Base-by-base conservation (phyloP, 1,140 invertebrate species). In the Achroia grisella region DNA sequence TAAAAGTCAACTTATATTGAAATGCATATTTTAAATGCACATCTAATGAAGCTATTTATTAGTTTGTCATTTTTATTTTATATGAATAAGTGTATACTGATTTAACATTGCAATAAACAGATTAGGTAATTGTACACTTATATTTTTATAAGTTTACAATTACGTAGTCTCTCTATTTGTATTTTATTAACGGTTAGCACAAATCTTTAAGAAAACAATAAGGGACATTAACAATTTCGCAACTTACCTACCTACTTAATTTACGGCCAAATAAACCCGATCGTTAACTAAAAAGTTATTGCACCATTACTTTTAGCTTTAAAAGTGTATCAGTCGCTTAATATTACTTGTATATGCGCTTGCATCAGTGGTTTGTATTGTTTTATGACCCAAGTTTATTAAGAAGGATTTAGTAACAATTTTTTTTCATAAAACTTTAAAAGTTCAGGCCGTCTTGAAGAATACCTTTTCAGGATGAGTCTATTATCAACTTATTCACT, bases 181-280 rank as follows among this genome's bases (percentile, higher is more conserved):
- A 10, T 14, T 27, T 11, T 12, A 23, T 44, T 64, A 53, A 57
- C 39, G 57, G 45, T 40, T 1, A 11, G 15, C 40, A 48, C 39
- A 48, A 57, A 61, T 48, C 40, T 50, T 32, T 41, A 34, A 13
- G 30, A 40, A 53, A 44, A 58, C 42, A 64, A 53, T 52, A 42
- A 54, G 32, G 14, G 44, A 34, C 30, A 35, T 35, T 51, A 41
- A 14, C 31, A 43, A 47, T 59, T 53, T 57, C 34, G 33, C 17
- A 34, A 34, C 6, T 8, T 34, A 34, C 10, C 32, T 34, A 11
- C 10, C 32, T 23, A 23, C 6, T 33, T 58, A 51, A 66, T 68
- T 71, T 69, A 63, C 34, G 49, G 51, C 8, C 37, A 42, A 53
- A 63, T 62, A 60, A 71, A 60, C 17, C 46, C 27, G 53, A 44